These are phyloP conservation scores for Hydrolagus affinis DNA, from an alignment of 2,113 vertebrate genomes.

Conservation along the genomic window DNA sequence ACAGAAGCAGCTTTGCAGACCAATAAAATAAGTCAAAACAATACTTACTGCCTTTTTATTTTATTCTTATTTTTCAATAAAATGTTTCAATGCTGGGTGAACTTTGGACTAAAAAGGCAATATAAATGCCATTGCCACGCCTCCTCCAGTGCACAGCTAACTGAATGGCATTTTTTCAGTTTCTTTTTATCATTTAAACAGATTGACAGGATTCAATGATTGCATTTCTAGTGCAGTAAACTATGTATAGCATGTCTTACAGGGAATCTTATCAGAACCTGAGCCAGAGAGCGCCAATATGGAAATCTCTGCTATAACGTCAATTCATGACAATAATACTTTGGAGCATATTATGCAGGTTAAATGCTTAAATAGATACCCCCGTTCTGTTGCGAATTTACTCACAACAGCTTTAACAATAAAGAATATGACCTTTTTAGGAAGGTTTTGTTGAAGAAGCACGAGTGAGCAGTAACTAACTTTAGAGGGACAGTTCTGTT, in stretches of 20 bases:
- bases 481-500: too few species aligned
- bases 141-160: too few species aligned
- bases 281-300: conserved; percentile 15
- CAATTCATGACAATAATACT: neutral
- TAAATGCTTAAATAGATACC: neutral
- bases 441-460: neutral
- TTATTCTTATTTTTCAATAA: too few species aligned
- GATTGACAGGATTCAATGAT: neutral
- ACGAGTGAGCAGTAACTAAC: neutral
- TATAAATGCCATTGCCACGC: too few species aligned
- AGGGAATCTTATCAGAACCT: neutral
- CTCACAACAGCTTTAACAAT: too few species aligned
- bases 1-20: neutral
- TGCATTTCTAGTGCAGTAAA: neutral
- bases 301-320: neutral
- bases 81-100: neutral
- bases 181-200: neutral
- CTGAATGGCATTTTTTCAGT: neutral
- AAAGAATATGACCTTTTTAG: neutral
- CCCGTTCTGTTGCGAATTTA: neutral
- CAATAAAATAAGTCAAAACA: neutral
- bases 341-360: neutral
- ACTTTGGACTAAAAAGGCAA: neutral
- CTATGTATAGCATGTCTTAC: too few species aligned
- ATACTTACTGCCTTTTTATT: too few species aligned